Base-by-base conservation (phyloP, 2,797 vertebrate genomes). In the Poecilia wingei region DNA sequence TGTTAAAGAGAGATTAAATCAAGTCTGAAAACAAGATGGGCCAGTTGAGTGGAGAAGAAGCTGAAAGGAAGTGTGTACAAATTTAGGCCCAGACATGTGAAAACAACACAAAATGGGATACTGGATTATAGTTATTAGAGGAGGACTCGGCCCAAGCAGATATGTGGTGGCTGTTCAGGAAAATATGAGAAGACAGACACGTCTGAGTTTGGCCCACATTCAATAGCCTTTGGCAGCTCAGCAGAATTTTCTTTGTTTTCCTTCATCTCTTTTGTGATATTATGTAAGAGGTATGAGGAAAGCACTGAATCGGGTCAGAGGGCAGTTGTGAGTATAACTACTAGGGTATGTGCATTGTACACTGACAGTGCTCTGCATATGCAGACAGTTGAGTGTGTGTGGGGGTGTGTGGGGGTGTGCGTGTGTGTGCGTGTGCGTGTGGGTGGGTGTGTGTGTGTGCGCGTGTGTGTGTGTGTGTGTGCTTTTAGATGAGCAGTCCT, bases 141-240 rank as follows among this genome's bases (percentile, higher is more conserved):
- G 2, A 51, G 47, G 31, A 25, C 33, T 39, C 20, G 36, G 20
- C 53, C 49, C 31, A 53, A 53, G 22, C 71, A 22, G 70, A 72
- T 16, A 9, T n/a, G 39, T 6, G 36, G 36, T 9, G 36, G 39
- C 10, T 45, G 66, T 41, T 41, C 7, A 20, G 10, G 64, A 12
- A 68, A n/a, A 69, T 25, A 43, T n/a, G 12, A 45, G 66, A 13
- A 45, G 20, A 45, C 12, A n/a, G 66, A 69, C 6, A 14, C n/a
- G 4, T 10, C 66, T 12, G 39, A 6, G 39, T 43, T 72, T 33
- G n/a, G 16, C 12, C 2, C 0, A 70, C 0, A 0, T 47, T 49
- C 36, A 18, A 4, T 75, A 61, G 75, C 76, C 31, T 22, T 73
- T 80, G 43, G 66, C 0, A 79, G 31, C 0, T 73, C 41, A 43